phyloP scores from a whole-genome alignment of 2,888 invertebrate genomes.

The Barypeithes pellucidus region DNA sequence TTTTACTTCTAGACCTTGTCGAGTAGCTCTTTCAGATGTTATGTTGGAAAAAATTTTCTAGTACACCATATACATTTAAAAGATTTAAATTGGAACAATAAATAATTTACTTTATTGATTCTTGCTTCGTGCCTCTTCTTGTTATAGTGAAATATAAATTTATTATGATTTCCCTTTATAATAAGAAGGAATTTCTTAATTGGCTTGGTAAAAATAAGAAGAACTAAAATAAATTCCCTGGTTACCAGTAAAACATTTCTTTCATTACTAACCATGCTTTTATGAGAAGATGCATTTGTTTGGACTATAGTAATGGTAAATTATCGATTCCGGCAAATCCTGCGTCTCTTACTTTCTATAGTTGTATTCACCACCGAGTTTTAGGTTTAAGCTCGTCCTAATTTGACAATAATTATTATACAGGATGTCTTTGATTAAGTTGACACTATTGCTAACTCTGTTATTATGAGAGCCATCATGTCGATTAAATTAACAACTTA shows the following conservation, averaged over 20 bases:
- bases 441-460: no score
- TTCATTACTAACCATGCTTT: conserved; percentile 14
- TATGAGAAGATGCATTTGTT: neutral
- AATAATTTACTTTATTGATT: conserved; percentile 2
- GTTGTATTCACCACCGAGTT: no score
- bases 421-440: no score
- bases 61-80: no score
- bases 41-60: no score
- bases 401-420: no score
- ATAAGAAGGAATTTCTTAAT: conserved; percentile 21
- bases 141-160: neutral
- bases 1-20: no score
- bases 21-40: no score
- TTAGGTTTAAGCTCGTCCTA: no score
- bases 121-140: neutral
- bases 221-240: conserved; percentile 8
- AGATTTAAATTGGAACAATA: neutral
- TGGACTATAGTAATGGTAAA: neutral
- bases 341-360: no score
- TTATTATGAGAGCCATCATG: no score
- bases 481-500: no score
- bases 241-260: conserved; percentile 8
- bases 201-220: conserved; percentile 6
- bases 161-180: conserved; percentile 4
- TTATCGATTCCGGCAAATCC: conserved; percentile 15